Percentiles rank a stretch among this genome's conserved stretches.
phyloP scores from a whole-genome alignment of 2,797 vertebrate species.

The Ceryle rudis region DNA sequence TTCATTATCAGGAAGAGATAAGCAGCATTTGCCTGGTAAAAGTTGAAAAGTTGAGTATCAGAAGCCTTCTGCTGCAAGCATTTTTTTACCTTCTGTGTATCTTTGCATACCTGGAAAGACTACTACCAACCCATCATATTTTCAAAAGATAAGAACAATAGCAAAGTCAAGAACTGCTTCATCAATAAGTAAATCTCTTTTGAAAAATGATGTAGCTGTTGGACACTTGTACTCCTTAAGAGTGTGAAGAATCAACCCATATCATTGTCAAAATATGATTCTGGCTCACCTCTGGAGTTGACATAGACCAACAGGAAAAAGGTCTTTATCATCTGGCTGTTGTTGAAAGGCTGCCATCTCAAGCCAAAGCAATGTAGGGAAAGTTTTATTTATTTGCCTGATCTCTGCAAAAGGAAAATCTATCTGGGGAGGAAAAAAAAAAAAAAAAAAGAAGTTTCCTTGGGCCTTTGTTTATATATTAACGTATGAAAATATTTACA shows the following conservation, averaged over 20 bases:
- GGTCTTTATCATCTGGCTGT: background rate
- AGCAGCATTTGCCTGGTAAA: background rate
- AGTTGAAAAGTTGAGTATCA: background rate
- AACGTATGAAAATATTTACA: background rate
- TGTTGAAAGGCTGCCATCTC: background rate
- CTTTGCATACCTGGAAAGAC: background rate
- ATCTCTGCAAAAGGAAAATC: background rate
- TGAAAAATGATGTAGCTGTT: background rate
- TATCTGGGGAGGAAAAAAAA: background rate
- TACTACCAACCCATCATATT: background rate
- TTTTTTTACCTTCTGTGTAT: constrained; percentile 1
- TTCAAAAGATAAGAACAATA: background rate
- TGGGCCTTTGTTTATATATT: background rate
- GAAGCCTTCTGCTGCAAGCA: background rate
- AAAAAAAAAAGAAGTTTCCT: background rate
- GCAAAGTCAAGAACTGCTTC: background rate
- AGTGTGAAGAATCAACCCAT: background rate
- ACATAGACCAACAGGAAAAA: background rate
- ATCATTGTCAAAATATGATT: background rate
- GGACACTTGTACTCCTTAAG: background rate
- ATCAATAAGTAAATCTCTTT: background rate
- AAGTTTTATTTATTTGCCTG: background rate
- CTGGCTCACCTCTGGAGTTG: background rate
- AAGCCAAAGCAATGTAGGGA: background rate
- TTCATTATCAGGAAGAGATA: constrained; percentile 6